These are phyloP conservation scores for Pachyuromys duprasi DNA, from an alignment of 2,797 vertebrate species.

Conservation along the genomic window DNA sequence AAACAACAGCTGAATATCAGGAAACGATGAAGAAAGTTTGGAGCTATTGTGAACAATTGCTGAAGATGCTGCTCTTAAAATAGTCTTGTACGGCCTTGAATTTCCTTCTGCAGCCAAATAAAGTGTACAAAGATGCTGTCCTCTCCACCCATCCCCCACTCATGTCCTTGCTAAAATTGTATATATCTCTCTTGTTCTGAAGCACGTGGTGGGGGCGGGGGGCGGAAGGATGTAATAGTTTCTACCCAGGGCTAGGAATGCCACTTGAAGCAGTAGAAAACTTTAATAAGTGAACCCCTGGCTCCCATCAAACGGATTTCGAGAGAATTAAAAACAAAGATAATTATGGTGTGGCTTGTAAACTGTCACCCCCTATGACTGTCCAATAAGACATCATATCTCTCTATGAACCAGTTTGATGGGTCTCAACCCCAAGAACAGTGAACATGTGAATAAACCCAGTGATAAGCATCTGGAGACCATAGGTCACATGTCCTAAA, in stretches of 20 bases:
- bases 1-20: conserved; percentile 29
- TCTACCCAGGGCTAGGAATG: background rate
- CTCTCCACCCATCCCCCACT: background rate
- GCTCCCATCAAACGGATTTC: background rate
- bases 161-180: background rate
- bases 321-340: conserved; percentile 54
- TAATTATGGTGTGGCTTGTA: background rate
- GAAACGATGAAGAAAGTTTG: conserved; percentile 2
- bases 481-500: background rate
- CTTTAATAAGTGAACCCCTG: background rate
- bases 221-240: background rate
- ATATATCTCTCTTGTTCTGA: background rate
- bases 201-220: background rate
- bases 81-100: background rate
- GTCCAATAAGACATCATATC: background rate
- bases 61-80: conserved; percentile 35
- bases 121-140: conserved; percentile 12
- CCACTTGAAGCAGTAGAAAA: background rate
- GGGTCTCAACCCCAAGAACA: background rate
- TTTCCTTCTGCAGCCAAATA: conserved; percentile 18
- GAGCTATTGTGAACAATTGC: background rate
- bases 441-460: background rate
- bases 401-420: too few relatives aligned
- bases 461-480: background rate
- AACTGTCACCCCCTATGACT: conserved; percentile 1